A percentile compares a stretch with the other conserved stretches of the same genome.
phyloP scores from a whole-genome alignment of 2,797 vertebrate species.

The Acanthiza pusilla region DNA sequence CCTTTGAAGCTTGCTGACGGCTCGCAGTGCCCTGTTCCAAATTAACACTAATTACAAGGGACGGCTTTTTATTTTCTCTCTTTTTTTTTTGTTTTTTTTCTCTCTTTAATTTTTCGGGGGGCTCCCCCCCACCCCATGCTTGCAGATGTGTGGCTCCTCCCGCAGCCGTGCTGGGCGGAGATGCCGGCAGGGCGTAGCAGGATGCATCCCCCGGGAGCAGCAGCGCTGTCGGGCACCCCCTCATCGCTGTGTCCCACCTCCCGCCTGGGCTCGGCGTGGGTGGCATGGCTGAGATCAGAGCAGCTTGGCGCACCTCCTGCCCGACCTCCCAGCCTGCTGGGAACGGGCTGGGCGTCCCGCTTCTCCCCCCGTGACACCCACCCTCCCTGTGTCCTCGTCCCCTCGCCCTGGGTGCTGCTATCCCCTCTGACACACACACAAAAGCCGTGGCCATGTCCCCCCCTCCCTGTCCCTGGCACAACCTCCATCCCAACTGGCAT shows the following conservation, averaged over 20 bases:
- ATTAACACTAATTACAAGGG: slow-evolving; percentile 75
- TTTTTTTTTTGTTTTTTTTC: neutral
- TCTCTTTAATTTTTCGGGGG: slow-evolving; percentile 16
- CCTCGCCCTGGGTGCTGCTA: neutral
- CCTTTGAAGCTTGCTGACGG: slow-evolving; percentile 71
- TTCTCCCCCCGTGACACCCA: neutral
- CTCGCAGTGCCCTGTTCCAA: slow-evolving; percentile 70
- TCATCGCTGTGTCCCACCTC: neutral
- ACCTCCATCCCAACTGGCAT: slow-evolving; percentile 53
- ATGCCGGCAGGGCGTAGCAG: neutral
- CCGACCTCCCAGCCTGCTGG: slow-evolving; percentile 61
- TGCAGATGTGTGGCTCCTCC: slow-evolving; percentile 45
- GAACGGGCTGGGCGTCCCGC: neutral
- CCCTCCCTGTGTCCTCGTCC: neutral
- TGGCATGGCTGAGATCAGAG: slow-evolving; percentile 57
- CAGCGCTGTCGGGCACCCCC: neutral
- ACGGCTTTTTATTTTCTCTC: slow-evolving; percentile 57
- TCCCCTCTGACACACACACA: slow-evolving; percentile 32
- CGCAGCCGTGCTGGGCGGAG: neutral
- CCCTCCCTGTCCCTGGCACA: slow-evolving; percentile 39
- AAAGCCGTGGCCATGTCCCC: neutral
- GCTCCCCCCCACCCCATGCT: neutral
- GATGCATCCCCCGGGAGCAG: neutral
- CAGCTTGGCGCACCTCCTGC: slow-evolving; percentile 29
- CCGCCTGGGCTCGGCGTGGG: slow-evolving; percentile 11